These are phyloP conservation scores for Cervus canadensis DNA, from an alignment of 2,113 vertebrate genomes.

Conservation along the genomic window DNA sequence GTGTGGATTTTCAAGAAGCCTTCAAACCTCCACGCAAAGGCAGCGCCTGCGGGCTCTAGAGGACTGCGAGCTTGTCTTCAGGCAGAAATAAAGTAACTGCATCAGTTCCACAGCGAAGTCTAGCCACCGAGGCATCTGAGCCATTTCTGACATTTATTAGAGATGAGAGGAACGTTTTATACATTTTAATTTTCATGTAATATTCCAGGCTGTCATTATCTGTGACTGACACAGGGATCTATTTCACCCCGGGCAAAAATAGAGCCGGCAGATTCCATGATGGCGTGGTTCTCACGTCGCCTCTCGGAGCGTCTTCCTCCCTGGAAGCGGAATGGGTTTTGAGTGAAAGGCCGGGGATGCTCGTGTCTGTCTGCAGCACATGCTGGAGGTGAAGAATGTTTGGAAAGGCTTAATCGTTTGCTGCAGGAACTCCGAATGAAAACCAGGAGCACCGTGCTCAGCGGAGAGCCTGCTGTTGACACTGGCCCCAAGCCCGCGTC, in stretches of 20 bases:
- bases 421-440: constrained; percentile 63
- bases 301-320: constrained; percentile 58
- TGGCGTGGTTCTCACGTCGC: constrained; percentile 34
- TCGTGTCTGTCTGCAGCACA: constrained; percentile 69
- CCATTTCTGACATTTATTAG: constrained; percentile 46
- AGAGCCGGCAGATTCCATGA: constrained; percentile 53
- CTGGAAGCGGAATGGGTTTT: constrained; percentile 61
- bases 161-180: constrained; percentile 61
- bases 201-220: constrained; percentile 73
- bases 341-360: constrained; percentile 58
- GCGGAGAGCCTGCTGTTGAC: constrained; percentile 2
- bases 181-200: constrained; percentile 63
- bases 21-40: background rate
- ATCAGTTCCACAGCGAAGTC: background rate
- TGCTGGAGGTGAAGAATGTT: constrained; percentile 71
- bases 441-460: constrained; percentile 67
- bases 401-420: constrained; percentile 74
- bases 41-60: background rate
- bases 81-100: background rate
- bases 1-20: background rate
- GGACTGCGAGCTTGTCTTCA: background rate
- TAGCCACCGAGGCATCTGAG: background rate
- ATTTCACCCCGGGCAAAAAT: constrained; percentile 50
- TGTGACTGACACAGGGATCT: constrained; percentile 47
- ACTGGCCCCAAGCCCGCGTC: background rate